Percentiles rank a stretch among this genome's conserved stretches.
phyloP scores from a whole-genome alignment of 2,888 invertebrate genomes.

The Macrophya annulata region DNA sequence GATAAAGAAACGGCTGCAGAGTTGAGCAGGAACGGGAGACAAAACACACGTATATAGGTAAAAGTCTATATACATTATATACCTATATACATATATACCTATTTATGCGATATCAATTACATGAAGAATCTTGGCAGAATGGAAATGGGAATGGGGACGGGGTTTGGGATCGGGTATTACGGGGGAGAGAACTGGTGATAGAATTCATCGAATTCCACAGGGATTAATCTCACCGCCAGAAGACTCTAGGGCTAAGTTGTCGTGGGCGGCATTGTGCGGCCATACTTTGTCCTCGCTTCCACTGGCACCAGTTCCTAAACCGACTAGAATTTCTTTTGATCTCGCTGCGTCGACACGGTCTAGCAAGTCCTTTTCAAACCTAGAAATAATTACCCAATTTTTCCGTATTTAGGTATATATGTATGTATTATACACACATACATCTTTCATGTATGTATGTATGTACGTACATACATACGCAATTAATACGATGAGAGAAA shows the following conservation, averaged over 20 bases:
- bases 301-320: conserved; percentile 57
- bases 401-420: too few species aligned
- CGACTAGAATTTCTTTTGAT: conserved; percentile 66
- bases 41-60: neutral
- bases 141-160: neutral
- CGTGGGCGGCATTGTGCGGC: conserved; percentile 63
- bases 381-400: conserved; percentile 51
- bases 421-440: neutral
- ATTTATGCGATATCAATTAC: neutral
- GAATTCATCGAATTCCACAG: conserved; percentile 32
- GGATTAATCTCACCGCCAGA: conserved; percentile 57
- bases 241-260: conserved; percentile 59
- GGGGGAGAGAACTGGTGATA: neutral
- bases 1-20: conserved; percentile 60
- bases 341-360: conserved; percentile 72
- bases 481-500: neutral
- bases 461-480: neutral
- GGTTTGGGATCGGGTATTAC: too few species aligned
- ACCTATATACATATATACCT: neutral
- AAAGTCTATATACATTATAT: neutral
- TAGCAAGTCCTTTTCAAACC: conserved; percentile 74
- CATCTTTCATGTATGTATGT: neutral
- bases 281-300: conserved; percentile 69
- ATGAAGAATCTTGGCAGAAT: neutral
- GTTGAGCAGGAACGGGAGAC: neutral